Base-by-base conservation (phyloP, 2,888 invertebrate species). In the Tiliacea aurago region DNA sequence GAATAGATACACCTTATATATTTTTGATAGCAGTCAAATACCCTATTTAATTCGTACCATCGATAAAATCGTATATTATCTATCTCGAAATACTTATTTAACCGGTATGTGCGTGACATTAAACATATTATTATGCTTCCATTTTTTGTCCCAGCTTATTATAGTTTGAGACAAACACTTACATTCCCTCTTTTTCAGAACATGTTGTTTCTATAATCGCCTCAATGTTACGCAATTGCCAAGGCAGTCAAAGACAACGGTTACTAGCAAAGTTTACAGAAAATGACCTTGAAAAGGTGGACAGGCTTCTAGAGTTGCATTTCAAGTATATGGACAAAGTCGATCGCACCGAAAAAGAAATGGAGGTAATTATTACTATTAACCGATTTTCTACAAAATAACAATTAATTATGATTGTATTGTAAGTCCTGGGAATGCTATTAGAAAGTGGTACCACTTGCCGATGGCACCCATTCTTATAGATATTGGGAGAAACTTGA, bases 231-330 rank as follows among this genome's bases (percentile, higher is more conserved):
- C 97, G 98, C 78, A 99, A 99, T 92, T 99, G 99, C 91, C 97
- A 98, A 87, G 99, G 99, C 1, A 97, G 98, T 10, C 99, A 99
- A 89, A 96, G 99, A 47, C 98, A 99, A 91, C 96, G 99, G 76
- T 95, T 99, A 70, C 95, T 99, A 23, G 98, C 98, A 85, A 99
- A 99, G 96, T 99, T 99, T 92, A 98, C 98, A 0, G 99, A 99
- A 95, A 99, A 99, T 90, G 99, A 99, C 93, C 98, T 99, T 88
- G 99, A 99, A 93, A 99, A 99, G 96, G 99, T 99, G 0, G 99
- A 99, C 93, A 96, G 99, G 78, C 96, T 99, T 59, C 96, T 99
- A 91, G 99, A 99, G 93, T 95, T 99, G 80, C 99, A 99, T 95
- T 99, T 99, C 91, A 99, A 99, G 92, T 99, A 99, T 94, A 97